phyloP scores from a whole-genome alignment of 2,113 vertebrate species.

The Hemicordylus capensis region DNA sequence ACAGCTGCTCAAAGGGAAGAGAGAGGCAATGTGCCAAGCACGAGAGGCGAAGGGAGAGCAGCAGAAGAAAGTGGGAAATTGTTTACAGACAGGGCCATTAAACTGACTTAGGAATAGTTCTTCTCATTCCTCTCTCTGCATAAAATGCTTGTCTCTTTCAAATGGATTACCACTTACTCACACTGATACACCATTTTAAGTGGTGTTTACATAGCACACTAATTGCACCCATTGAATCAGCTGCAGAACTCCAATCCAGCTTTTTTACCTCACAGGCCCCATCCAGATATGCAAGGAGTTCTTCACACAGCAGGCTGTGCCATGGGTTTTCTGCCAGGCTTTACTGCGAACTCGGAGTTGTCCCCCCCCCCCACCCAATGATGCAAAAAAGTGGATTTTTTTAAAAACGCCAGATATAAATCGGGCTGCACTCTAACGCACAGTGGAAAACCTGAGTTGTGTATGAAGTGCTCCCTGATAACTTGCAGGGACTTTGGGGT shows the following conservation, averaged over 20 bases:
- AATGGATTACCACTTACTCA: slow-evolving; percentile 46
- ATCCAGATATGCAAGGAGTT: too few species aligned
- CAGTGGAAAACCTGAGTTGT: too few species aligned
- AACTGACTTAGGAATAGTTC: slow-evolving; percentile 52
- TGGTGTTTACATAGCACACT: neutral
- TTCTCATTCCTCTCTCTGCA: slow-evolving; percentile 27
- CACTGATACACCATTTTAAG: slow-evolving; percentile 18
- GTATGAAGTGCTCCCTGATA: too few species aligned
- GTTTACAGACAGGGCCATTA: slow-evolving; percentile 66
- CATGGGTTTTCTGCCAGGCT: too few species aligned
- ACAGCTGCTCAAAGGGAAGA: slow-evolving; percentile 64
- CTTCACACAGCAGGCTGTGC: too few species aligned
- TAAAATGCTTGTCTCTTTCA: slow-evolving; percentile 45
- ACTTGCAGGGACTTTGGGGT: too few species aligned
- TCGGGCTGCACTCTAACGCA: too few species aligned
- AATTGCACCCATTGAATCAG: neutral
- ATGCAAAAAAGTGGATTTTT: too few species aligned
- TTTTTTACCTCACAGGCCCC: neutral
- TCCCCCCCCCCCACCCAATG: too few species aligned
- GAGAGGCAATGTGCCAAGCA: slow-evolving; percentile 64
- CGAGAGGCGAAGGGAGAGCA: slow-evolving; percentile 49
- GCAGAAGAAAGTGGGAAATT: slow-evolving; percentile 58
- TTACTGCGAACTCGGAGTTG: too few species aligned
- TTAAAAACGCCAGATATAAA: neutral
- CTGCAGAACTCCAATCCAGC: neutral